These are phyloP conservation scores for Helicoverpa assulta DNA, from an alignment of 2,888 invertebrate species.

Conservation along the genomic window DNA sequence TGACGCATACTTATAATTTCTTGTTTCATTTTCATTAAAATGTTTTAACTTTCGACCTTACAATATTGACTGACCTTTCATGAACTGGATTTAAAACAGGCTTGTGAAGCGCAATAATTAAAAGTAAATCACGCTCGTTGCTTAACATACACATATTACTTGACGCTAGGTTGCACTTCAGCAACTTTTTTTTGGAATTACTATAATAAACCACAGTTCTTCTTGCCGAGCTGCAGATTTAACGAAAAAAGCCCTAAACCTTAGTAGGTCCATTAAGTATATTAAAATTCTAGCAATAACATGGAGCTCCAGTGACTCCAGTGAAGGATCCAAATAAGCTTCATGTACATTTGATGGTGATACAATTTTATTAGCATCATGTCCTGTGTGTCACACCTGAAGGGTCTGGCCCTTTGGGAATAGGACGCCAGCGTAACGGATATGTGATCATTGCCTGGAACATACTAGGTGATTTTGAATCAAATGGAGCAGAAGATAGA, in stretches of 20 bases:
- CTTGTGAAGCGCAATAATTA: constrained; percentile 23
- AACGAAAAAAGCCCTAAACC: too few relatives aligned
- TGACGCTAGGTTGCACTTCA: neutral
- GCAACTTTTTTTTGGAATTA: too few relatives aligned
- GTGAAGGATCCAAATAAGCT: too few relatives aligned
- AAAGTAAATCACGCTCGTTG: constrained; percentile 33
- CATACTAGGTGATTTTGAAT: constrained; percentile 21
- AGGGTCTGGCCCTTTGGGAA: constrained; percentile 14
- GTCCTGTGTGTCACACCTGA: constrained; percentile 9
- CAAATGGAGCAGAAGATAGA: too few relatives aligned
- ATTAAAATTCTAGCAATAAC: too few relatives aligned
- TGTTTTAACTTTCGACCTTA: constrained; percentile 23
- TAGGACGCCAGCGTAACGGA: constrained; percentile 20
- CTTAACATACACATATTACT: constrained; percentile 2
- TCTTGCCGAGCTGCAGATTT: too few relatives aligned
- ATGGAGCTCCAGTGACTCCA: too few relatives aligned
- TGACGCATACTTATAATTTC: constrained; percentile 21
- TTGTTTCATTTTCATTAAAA: constrained; percentile 1
- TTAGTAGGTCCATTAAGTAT: too few relatives aligned
- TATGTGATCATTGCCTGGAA: constrained; percentile 19
- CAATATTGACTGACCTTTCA: constrained; percentile 27
- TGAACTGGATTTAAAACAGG: constrained; percentile 34
- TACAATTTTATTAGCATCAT: neutral
- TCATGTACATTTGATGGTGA: neutral
- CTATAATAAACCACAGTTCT: too few relatives aligned